Percentiles rank a stretch among this genome's conserved stretches.
Conservation (phyloP, 92 coral and sea anemone genomes). For the Epizoanthus stellaris region DNA sequence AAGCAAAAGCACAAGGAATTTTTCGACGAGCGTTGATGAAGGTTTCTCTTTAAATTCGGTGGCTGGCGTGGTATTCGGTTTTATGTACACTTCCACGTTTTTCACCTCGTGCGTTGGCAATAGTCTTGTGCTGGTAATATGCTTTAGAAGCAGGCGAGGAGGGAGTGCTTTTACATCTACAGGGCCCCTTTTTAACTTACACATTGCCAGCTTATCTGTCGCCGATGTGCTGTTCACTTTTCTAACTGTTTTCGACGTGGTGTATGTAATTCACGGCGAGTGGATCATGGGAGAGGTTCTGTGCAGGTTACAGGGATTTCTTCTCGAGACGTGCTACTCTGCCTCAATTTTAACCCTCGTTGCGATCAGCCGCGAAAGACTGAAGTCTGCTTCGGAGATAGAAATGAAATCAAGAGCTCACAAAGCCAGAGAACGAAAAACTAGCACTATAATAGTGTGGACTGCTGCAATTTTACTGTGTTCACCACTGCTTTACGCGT, state of each 20-base stretch:
- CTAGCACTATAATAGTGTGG: slow-evolving; percentile 54
- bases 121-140: slow-evolving; percentile 63
- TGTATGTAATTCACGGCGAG: slow-evolving; percentile 41
- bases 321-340: slow-evolving; percentile 79
- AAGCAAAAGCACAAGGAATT: background rate
- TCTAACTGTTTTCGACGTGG: slow-evolving; percentile 69
- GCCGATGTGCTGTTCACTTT: slow-evolving; percentile 82
- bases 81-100: slow-evolving; percentile 64
- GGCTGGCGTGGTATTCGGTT: slow-evolving; percentile 65
- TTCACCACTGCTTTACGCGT: slow-evolving; percentile 75
- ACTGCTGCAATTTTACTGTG: slow-evolving; percentile 62
- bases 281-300: slow-evolving; percentile 65
- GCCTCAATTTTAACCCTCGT: slow-evolving; percentile 81
- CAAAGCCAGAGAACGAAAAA: slow-evolving; percentile 55
- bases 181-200: slow-evolving; percentile 65
- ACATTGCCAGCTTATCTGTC: slow-evolving; percentile 74
- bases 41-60: slow-evolving; percentile 49
- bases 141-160: slow-evolving; percentile 48
- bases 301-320: slow-evolving; percentile 76
- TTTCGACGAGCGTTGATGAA: background rate
- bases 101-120: slow-evolving; percentile 68
- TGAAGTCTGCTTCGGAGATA: slow-evolving; percentile 54
- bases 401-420: slow-evolving; percentile 63
- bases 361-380: slow-evolving; percentile 78
- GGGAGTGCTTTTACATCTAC: slow-evolving; percentile 50